These are phyloP conservation scores for Calyptommatus sinebrachiatus DNA, from an alignment of 2,113 vertebrate genomes.

Conservation along the genomic window DNA sequence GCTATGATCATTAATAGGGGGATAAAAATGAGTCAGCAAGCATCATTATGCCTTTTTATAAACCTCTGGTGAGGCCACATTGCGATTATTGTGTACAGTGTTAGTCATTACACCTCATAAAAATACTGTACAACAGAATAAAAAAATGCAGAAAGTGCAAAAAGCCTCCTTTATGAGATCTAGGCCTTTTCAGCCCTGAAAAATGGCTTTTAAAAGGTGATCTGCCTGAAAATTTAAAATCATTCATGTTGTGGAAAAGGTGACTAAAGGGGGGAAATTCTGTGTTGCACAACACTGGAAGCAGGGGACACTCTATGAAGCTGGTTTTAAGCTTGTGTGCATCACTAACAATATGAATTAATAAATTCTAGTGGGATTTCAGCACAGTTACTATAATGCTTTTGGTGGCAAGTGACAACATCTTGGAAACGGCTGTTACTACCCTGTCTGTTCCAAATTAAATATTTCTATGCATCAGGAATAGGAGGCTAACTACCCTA, in stretches of 20 bases:
- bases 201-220: too few species aligned
- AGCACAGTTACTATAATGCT: background rate
- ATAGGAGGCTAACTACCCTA: background rate
- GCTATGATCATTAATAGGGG: too few species aligned
- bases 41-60: too few species aligned
- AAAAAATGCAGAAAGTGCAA: background rate
- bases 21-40: too few species aligned
- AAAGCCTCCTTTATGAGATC: too few species aligned
- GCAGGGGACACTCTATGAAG: background rate
- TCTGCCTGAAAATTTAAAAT: too few species aligned
- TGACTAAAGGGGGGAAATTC: too few species aligned
- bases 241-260: too few species aligned
- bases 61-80: too few species aligned
- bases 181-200: too few species aligned
- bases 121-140: background rate
- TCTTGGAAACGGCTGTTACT: background rate
- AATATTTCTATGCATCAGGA: background rate
- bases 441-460: rapidly evolving
- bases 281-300: too few species aligned
- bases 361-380: background rate
- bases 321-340: background rate
- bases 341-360: background rate
- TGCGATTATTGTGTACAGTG: too few species aligned
- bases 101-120: slow-evolving; percentile 23
- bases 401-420: background rate